These are phyloP conservation scores for Sycophila sp. DNA, from an alignment of 1,140 invertebrate genomes.

Conservation along the genomic window DNA sequence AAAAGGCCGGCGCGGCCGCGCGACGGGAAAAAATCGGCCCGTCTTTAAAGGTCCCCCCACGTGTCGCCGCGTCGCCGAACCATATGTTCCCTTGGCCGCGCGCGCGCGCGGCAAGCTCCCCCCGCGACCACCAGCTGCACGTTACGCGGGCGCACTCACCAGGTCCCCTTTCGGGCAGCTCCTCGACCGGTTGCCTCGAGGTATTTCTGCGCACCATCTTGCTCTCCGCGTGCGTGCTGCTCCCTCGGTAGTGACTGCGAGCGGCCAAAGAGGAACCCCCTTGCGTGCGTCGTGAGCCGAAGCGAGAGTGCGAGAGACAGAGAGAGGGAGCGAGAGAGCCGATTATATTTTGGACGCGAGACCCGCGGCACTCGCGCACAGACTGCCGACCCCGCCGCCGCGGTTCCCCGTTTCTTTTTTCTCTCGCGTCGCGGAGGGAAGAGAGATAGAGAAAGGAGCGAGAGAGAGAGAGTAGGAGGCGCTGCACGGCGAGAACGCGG, in stretches of 20 bases:
- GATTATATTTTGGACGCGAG: too few relatives aligned
- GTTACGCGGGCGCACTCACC: slow-evolving; percentile 63
- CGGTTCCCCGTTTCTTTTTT: neutral
- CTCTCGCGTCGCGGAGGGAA: neutral
- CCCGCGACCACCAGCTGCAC: too few relatives aligned
- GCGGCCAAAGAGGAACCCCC: neutral
- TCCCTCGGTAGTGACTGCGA: neutral
- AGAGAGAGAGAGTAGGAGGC: neutral
- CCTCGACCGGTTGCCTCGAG: slow-evolving; percentile 51
- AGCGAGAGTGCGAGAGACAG: neutral
- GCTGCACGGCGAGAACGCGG: too few relatives aligned
- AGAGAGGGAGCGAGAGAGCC: neutral
- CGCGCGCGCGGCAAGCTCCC: neutral
- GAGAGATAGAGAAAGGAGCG: neutral
- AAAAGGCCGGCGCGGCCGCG: too few relatives aligned
- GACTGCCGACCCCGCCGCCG: too few relatives aligned
- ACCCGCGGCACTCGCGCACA: neutral
- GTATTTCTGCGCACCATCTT: slow-evolving; percentile 61
- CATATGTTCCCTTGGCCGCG: slow-evolving; percentile 49
- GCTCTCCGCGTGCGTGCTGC: neutral
- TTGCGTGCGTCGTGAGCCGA: too few relatives aligned
- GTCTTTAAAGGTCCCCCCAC: neutral
- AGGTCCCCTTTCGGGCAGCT: slow-evolving; percentile 58
- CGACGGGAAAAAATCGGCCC: neutral
- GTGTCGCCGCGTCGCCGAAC: slow-evolving; percentile 16